These are phyloP conservation scores for Cydia pomonella DNA, from an alignment of 1,140 invertebrate species.

Conservation along the genomic window DNA sequence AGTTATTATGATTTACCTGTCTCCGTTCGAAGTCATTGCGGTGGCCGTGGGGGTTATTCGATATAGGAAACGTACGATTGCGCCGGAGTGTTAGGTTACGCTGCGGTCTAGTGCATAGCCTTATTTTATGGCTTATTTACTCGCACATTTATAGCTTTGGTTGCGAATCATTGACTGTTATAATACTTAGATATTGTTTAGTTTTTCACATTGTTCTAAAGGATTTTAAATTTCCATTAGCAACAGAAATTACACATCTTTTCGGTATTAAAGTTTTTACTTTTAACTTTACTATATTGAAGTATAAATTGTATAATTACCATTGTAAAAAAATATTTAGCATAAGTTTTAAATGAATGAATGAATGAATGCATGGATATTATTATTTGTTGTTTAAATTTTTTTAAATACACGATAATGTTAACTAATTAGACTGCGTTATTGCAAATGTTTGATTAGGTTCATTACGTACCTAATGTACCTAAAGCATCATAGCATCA, in stretches of 20 bases:
- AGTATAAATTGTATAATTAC: too few species aligned
- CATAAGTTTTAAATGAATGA: too few species aligned
- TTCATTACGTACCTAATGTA: neutral
- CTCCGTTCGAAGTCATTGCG: neutral
- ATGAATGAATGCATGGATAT: too few species aligned
- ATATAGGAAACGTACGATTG: conserved; percentile 30
- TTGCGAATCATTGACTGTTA: neutral
- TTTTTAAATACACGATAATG: neutral
- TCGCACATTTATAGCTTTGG: neutral
- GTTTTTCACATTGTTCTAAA: neutral
- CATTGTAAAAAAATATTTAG: too few species aligned
- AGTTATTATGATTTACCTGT: neutral
- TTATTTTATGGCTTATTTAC: conserved; percentile 31
- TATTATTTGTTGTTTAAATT: too few species aligned
- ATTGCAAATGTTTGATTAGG: neutral
- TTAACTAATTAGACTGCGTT: neutral
- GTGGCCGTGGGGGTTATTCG: conserved; percentile 27
- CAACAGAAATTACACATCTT: too few species aligned
- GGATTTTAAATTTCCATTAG: too few species aligned
- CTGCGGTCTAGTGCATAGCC: conserved; percentile 24
- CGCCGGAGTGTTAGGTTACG: conserved; percentile 16
- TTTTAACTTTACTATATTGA: too few species aligned
- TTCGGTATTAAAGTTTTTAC: too few species aligned
- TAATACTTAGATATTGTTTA: neutral
- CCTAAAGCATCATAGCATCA: too few species aligned